Conservation (phyloP, 2,888 invertebrate genomes). For the Lamellibrachia columna region DNA sequence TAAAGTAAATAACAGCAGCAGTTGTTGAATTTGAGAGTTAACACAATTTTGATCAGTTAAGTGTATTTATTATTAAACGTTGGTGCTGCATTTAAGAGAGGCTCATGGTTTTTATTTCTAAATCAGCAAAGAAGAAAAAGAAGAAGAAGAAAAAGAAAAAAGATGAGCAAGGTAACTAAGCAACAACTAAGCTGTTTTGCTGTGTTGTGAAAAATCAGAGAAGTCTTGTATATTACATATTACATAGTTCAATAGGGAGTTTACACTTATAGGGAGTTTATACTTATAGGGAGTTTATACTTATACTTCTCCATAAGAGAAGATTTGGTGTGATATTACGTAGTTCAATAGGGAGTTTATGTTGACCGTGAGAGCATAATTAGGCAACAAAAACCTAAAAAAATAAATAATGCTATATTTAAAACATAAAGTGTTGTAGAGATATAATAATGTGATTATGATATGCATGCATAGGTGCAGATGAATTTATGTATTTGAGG, state of each 20-base stretch:
- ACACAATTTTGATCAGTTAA: background rate
- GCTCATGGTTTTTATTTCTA: background rate
- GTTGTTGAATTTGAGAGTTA: background rate
- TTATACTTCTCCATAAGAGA: background rate
- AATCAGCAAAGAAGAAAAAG: constrained; percentile 10
- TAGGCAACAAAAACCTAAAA: background rate
- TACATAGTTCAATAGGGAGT: background rate
- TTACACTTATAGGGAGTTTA: background rate
- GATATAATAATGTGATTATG: background rate
- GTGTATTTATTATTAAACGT: background rate
- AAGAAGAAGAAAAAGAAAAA: constrained; percentile 16
- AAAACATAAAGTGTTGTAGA: background rate
- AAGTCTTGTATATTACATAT: background rate
- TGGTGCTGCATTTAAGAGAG: background rate
- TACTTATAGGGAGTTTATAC: background rate
- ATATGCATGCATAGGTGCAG: background rate
- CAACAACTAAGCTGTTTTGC: background rate
- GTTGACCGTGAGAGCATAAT: background rate
- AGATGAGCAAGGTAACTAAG: background rate
- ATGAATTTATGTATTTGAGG: background rate
- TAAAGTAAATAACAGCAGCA: background rate
- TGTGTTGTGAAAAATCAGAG: background rate
- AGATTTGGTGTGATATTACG: background rate
- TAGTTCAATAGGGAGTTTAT: background rate
- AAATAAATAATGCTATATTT: background rate